Evolutionary conservation across 2,888 invertebrate species (phyloP), one percentile per base, ranked within the genome.

Genomic region (Dryocosmus kuriphilus): DNA sequence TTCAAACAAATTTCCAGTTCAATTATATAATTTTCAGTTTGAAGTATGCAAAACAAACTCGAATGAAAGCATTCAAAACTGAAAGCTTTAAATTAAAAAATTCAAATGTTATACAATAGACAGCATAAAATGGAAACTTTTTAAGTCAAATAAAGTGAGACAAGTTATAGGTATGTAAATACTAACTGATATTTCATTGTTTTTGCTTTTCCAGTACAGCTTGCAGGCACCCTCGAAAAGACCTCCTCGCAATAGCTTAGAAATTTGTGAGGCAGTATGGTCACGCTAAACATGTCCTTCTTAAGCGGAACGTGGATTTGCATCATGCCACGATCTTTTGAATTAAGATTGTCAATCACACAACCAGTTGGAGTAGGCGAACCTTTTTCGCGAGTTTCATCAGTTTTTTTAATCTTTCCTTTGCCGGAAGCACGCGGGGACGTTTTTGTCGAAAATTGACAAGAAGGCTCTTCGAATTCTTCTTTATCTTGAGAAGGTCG

Each of bases 281-380:
- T 71, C 4, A 71, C 51, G 14, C 46, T 30, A 32, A 30, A 71
- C 27, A 2, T 55, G 27, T n/a, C n/a, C 14, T 71, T 32, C 6
- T n/a, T 30, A 30, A 71, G 71, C 6, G n/a, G 30, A 51, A 41
- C 32, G 16, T 75, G 24, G 24, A 75, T 76, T 77, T 81, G 51
- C 27, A 76, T 16, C 32, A 67, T 3, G 9, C 80, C 82, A 32
- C 0, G 9, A 14, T 55, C 19, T 11, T 8, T 19, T 32, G 22
- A n/a, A 14, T 32, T 9, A 27, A 71, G 71, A 14, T 51, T 16
- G 30, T 71, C 30, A 3, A 71, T n/a, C 8, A 71, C 27, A 51
- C 27, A 30, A 5, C 71, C 71, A 71, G 51, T 71, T 51, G 71
- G 71, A 46, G 24, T 27, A n/a, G 30, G 27, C 24, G 14, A 30